Base-by-base conservation (phyloP, 30 jellyfish, hydroid and myxozoan genomes). In the Clytia hemisphaerica region DNA sequence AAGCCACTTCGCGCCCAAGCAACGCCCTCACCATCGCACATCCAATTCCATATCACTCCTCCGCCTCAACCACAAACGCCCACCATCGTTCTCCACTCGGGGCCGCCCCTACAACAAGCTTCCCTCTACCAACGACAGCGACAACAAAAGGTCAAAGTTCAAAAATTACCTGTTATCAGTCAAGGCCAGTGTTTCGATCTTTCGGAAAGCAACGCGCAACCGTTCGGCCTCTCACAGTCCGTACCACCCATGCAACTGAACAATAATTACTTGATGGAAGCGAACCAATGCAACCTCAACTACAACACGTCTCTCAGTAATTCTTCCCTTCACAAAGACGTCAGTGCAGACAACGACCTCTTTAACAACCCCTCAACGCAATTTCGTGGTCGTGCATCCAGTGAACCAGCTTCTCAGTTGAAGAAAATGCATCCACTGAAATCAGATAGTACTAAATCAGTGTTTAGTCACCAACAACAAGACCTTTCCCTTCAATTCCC, bases 31-130 rank as follows among this genome's bases (percentile, higher is more conserved):
- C 7, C 49, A 57, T 33, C 27, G 30, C 49, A 28, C 4, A 57
- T 57, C 16, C 70, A 57, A 21, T 57, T n/a, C 30, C 70, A 57
- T 6, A 25, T 57, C 44, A 2, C 70, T 5, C 27, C 70, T 0
- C 70, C 70, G 16, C 70, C 70, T 3, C 70, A 57, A 57, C 70
- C 25, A 57, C 70, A 37, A 7, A 21, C 70, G 4, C 70, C 70
- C 4, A 57, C 70, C 42, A 7, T 57, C 42, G 49, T 57, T 38
- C 30, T 57, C 25, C 70, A 57, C 30, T 45, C 25, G 30, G 70
- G 35, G 14, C 70, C 49, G 6, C 70, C 70, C 15, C 44, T 57
- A 3, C 70, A 57, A 31, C 25, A 45, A 57, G 70, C 70, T n/a
- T 7, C 70, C 70, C 42, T 57, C 19, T 6, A 21, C 25, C 70